phyloP scores from a whole-genome alignment of 2,113 vertebrate species.

The Ceyx cyanopectus region DNA sequence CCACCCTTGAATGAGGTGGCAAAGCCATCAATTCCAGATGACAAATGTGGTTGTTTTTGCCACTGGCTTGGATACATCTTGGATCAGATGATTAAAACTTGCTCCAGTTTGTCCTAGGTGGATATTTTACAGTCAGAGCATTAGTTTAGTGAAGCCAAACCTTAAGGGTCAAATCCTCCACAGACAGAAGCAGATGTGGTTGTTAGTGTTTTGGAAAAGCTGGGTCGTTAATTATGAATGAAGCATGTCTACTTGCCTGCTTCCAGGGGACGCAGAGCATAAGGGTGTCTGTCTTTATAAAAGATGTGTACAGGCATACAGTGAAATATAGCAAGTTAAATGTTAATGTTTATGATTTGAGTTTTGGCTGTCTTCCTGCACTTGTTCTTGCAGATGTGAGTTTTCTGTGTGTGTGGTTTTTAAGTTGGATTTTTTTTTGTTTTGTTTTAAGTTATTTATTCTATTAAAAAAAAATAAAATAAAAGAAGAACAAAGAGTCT shows the following conservation, averaged over 20 bases:
- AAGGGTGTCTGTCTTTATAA: background rate
- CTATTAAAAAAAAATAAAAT: background rate
- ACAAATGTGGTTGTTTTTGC: background rate
- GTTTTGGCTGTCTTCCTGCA: slow-evolving; percentile 40
- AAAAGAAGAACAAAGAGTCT: background rate
- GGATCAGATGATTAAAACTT: background rate
- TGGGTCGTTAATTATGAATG: slow-evolving; percentile 23
- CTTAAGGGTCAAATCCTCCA: background rate
- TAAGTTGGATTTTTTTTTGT: no score
- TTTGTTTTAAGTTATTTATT: background rate
- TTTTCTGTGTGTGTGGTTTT: background rate
- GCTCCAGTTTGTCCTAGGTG: background rate
- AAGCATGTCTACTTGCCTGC: background rate
- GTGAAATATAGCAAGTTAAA: slow-evolving; percentile 34
- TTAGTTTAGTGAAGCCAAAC: background rate
- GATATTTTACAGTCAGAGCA: background rate
- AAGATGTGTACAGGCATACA: background rate
- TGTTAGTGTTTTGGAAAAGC: slow-evolving; percentile 28
- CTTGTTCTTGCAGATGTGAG: slow-evolving; percentile 33
- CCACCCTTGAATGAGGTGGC: background rate
- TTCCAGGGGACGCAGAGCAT: background rate
- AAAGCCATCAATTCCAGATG: background rate
- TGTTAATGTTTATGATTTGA: background rate
- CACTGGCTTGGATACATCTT: background rate
- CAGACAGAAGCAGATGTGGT: slow-evolving; percentile 42